Conservation (phyloP, 2,797 vertebrate genomes). For the Poecile montanus region DNA sequence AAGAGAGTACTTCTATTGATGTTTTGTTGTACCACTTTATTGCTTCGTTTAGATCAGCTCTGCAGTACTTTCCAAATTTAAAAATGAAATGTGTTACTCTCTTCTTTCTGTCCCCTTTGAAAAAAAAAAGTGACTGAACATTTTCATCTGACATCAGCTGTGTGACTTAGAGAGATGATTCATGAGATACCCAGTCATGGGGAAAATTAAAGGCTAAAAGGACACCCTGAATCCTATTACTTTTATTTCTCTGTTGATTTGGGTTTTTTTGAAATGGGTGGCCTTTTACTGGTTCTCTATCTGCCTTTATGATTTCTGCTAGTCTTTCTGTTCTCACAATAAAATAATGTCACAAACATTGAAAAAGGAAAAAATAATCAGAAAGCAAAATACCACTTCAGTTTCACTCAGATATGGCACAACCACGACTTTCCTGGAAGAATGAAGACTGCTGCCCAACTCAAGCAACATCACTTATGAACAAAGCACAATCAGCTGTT, state of each 20-base stretch:
- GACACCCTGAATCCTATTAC: neutral
- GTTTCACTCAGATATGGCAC: neutral
- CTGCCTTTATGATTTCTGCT: neutral
- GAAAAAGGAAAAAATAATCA: neutral
- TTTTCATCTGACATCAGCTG: neutral
- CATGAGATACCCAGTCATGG: neutral
- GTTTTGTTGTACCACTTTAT: neutral
- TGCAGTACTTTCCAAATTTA: neutral
- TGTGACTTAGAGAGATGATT: neutral
- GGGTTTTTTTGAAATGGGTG: neutral
- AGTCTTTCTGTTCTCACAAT: neutral
- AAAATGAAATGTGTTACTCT: neutral
- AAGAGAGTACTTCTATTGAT: neutral
- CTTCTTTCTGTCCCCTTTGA: neutral
- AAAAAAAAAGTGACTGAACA: neutral
- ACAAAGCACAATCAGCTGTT: neutral
- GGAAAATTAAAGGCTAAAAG: conserved; percentile 10
- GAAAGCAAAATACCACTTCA: neutral
- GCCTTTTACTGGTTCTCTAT: neutral
- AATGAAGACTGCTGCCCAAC: neutral
- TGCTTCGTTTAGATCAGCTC: neutral
- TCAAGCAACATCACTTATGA: neutral
- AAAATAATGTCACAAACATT: neutral
- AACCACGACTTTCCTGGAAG: neutral
- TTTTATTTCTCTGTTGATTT: conserved; percentile 16